Base-by-base conservation (phyloP, 2,888 invertebrate genomes). In the Herminia tarsipennalis region DNA sequence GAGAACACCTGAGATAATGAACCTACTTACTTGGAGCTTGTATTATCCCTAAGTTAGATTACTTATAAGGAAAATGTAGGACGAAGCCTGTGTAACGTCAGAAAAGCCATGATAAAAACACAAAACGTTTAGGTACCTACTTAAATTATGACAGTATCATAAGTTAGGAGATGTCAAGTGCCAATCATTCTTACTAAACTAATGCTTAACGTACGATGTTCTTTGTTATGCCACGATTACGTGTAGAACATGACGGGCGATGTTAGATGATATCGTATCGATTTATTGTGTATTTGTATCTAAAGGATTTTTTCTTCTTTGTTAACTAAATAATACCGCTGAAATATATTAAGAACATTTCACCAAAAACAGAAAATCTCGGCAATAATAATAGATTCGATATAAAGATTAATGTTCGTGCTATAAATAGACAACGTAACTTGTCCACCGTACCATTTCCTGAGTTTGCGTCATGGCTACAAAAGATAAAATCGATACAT, bases 171-270 rank as follows among this genome's bases (percentile, higher is more conserved):
- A 36, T 36, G 58, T 63, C 48, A 45, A 42, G 43, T 55, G 56
- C 50, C 66, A 66, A 66, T 62, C 49, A 53, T 35, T 29, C 35
- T 35, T 24, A 38, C 24, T 48, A 39, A 18, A 38, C 24, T 48
- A 10, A 65, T 40, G 44, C 32, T 64, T 40, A 41, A 44, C 42
- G 36, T 65, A 56, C 48, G 56, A 44, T 56, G 56, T 40, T 38
- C 39, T 38, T 51, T 18, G 40, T 56, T 51, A 47, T 44, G 41
- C 44, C 56, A 65, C 32, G 39, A 35, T 45, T 41, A 40, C 21
- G 41, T 36, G 35, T 16, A 21, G 10, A 25, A 22, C 27, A 38
- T 34, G 52, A 30, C 22, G 24, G 25, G 16, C 44, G 56, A 37
- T 36, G 47, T 47, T 43, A 49, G 21, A 5, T 13, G 14, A 22